Evolutionary conservation across 2,888 invertebrate species (phyloP), one percentile per base, ranked within the genome.

Genomic region (Erebia palarica): DNA sequence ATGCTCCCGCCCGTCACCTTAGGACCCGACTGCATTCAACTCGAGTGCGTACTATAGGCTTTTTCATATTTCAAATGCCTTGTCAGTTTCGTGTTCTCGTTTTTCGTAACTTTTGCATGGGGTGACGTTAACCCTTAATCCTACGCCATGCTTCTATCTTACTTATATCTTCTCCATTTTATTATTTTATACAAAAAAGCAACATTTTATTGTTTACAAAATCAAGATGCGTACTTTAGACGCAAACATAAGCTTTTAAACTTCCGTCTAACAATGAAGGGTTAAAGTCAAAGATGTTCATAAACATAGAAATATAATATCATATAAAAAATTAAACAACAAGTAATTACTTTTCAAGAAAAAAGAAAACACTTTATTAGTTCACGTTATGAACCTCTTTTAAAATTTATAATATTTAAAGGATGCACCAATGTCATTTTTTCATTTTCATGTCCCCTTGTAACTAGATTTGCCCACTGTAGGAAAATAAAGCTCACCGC

Each of bases 51-150:
- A n/a, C n/a, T n/a, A n/a, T n/a, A 36, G 36, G 36, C 36, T 36
- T 61, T 44, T 44, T 61, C 44, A 61, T 61, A 61, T 61, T 68
- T 75, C 71, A 75, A 77, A 76, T 77, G 69, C 71, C 76, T 58
- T 76, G 82, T 82, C 82, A 78, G 75, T 78, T 80, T 78, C 78
- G 71, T 75, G 77, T 75, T 71, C 75, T 73, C 71, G 70, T 75
- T 73, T 76, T 70, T 71, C 75, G 78, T 82, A 82, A 82, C 81
- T 80, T 81, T 79, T 79, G 79, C 79, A 78, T 81, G 78, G 78
- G 78, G 73, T 83, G 84, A 85, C 84, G 76, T 79, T 85, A 84
- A 86, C 86, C 81, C 81, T 72, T 79, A 78, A 80, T 63, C 69
- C 71, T 51, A 60, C 18, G 14, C 61, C 13, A 47, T 47, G 21